These are phyloP conservation scores for Metacarcinus magister DNA, from an alignment of 2,888 invertebrate genomes.

Conservation along the genomic window DNA sequence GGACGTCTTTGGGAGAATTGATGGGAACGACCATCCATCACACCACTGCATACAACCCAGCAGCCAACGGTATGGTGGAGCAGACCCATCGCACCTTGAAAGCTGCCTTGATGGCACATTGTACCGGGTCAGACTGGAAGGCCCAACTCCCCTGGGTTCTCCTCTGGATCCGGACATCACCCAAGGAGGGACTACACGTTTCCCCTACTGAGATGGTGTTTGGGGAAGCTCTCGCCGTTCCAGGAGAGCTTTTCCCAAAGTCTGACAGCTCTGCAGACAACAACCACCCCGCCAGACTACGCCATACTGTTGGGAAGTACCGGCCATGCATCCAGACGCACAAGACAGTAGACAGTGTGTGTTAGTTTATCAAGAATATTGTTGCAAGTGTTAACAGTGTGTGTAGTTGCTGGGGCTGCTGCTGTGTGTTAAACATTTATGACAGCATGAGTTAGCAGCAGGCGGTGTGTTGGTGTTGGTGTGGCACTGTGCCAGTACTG, in stretches of 20 bases:
- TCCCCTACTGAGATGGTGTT: slow-evolving; percentile 83
- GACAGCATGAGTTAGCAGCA: too few relatives aligned
- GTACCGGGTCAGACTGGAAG: slow-evolving; percentile 80
- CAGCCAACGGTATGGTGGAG: too few relatives aligned
- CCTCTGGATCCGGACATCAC: slow-evolving; percentile 79
- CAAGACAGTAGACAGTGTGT: too few relatives aligned
- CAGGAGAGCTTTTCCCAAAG: slow-evolving; percentile 75
- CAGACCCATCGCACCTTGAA: slow-evolving; percentile 83
- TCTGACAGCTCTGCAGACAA: neutral
- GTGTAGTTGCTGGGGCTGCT: too few relatives aligned
- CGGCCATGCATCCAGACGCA: too few relatives aligned
- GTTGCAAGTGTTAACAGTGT: too few relatives aligned
- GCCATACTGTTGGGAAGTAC: neutral
- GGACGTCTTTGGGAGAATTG: slow-evolving; percentile 57
- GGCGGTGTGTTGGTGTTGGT: too few relatives aligned
- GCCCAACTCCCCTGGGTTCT: slow-evolving; percentile 82
- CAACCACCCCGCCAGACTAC: neutral
- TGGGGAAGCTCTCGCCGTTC: slow-evolving; percentile 82
- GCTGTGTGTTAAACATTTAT: too few relatives aligned
- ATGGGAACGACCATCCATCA: slow-evolving; percentile 51
- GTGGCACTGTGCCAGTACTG: too few relatives aligned
- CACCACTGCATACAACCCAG: slow-evolving; percentile 68
- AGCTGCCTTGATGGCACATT: slow-evolving; percentile 79
- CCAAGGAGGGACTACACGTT: slow-evolving; percentile 80
- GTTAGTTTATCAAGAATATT: too few relatives aligned